These are phyloP conservation scores for Heliconius cydno DNA, from an alignment of 2,888 invertebrate species.

Conservation along the genomic window DNA sequence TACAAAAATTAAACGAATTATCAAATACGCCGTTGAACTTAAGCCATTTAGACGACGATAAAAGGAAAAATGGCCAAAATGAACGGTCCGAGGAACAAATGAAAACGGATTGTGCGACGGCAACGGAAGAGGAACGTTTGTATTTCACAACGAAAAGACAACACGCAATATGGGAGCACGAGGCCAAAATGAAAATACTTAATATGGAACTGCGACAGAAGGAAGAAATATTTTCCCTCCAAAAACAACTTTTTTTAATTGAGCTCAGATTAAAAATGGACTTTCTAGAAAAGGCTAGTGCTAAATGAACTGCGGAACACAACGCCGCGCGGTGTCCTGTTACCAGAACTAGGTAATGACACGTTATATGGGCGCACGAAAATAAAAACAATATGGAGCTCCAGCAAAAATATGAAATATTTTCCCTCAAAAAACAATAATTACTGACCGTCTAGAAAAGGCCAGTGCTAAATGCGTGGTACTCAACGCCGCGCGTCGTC, in stretches of 20 bases:
- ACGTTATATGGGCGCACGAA: slow-evolving; percentile 79
- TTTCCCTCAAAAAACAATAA: slow-evolving; percentile 81
- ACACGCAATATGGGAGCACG: slow-evolving; percentile 80
- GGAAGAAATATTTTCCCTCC: slow-evolving; percentile 79
- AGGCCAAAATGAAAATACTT: slow-evolving; percentile 80
- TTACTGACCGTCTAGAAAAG: slow-evolving; percentile 72
- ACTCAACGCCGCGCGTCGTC: background rate
- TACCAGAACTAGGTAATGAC: slow-evolving; percentile 44
- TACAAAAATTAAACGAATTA: slow-evolving; percentile 74
- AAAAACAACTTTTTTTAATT: slow-evolving; percentile 78
- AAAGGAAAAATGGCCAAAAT: slow-evolving; percentile 58
- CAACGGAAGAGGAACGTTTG: slow-evolving; percentile 72
- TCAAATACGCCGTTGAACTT: slow-evolving; percentile 77
- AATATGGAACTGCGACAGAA: slow-evolving; percentile 79
- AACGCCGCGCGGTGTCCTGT: background rate
- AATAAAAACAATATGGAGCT: slow-evolving; percentile 81
- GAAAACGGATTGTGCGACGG: slow-evolving; percentile 63
- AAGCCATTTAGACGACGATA: slow-evolving; percentile 72
- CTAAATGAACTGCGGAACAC: slow-evolving; percentile 62
- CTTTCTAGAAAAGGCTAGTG: slow-evolving; percentile 78
- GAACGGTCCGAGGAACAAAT: slow-evolving; percentile 60
- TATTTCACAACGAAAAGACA: slow-evolving; percentile 77
- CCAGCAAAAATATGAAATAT: slow-evolving; percentile 78
- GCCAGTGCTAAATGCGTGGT: slow-evolving; percentile 71
- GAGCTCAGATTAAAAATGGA: slow-evolving; percentile 81